Evolutionary conservation across 2,113 vertebrate species (phyloP).

Genomic region (Scortum barcoo): DNA sequence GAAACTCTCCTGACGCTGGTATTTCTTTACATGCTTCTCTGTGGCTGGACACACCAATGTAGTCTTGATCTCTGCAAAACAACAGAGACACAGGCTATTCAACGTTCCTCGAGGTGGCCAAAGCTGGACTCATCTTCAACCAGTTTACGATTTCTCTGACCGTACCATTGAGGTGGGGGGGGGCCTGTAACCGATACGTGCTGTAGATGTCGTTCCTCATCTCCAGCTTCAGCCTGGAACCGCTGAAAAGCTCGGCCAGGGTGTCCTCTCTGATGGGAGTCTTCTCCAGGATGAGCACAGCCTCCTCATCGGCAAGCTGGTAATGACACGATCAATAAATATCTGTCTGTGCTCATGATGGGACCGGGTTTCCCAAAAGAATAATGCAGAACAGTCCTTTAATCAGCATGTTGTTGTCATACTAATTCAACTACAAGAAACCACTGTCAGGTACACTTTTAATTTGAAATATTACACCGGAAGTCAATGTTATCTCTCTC

Average conservation of each 20-base stretch:
- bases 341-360: neutral
- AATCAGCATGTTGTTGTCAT: too few species aligned
- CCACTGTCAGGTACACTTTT: neutral
- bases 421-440: neutral
- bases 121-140: neutral
- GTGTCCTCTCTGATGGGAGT: constrained; percentile 91
- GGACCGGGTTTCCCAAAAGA: neutral
- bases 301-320: constrained; percentile 88
- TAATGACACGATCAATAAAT: neutral
- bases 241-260: constrained; percentile 84
- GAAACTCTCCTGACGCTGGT: constrained; percentile 87
- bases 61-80: constrained; percentile 90
- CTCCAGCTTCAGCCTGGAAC: constrained; percentile 85
- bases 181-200: constrained; percentile 89
- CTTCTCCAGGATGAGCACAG: constrained; percentile 95
- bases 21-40: constrained; percentile 94
- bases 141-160: too few species aligned
- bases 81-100: neutral
- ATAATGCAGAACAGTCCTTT: neutral
- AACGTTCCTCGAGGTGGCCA: neutral
- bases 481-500: neutral
- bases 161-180: constrained; percentile 89
- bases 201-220: constrained; percentile 95
- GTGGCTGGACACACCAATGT: constrained; percentile 95
- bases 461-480: constrained; percentile 52